phyloP scores from a whole-genome alignment of 2,797 vertebrate species.

The Pseudomugil tenellus region DNA sequence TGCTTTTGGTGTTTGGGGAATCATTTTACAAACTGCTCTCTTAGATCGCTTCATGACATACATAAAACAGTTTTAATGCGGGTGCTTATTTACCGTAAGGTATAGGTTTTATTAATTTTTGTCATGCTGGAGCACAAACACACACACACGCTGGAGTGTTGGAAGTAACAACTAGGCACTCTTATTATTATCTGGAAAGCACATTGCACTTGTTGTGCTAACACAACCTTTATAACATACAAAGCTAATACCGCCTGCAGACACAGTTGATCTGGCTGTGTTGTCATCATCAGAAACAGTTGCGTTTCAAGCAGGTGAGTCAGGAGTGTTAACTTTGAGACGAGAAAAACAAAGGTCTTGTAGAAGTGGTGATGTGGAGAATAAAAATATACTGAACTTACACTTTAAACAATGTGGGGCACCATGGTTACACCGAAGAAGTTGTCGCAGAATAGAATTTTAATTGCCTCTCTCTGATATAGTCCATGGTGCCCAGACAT shows the following conservation, averaged over 20 bases:
- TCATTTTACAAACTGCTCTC: slow-evolving; percentile 5
- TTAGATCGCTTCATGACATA: slow-evolving; percentile 4
- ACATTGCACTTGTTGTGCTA: slow-evolving; percentile 3
- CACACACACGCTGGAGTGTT: slow-evolving; percentile 10
- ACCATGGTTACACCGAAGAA: background rate
- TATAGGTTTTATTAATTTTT: slow-evolving; percentile 6
- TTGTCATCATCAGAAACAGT: slow-evolving; percentile 3
- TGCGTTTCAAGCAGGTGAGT: slow-evolving; percentile 11
- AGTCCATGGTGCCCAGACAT: background rate
- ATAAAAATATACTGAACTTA: slow-evolving; percentile 1
- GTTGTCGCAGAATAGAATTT: background rate
- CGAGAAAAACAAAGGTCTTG: slow-evolving; percentile 5
- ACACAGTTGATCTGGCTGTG: slow-evolving; percentile 23
- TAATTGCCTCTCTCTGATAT: background rate
- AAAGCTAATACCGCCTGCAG: slow-evolving; percentile 16
- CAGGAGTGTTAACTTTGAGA: slow-evolving; percentile 5
- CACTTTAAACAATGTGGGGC: slow-evolving; percentile 3
- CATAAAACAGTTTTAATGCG: slow-evolving; percentile 1
- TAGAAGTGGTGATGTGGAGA: background rate
- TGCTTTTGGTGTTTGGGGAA: background rate
- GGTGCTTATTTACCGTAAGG: background rate
- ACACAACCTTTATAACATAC: slow-evolving; percentile 14
- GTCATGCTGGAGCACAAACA: background rate
- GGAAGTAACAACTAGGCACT: slow-evolving; percentile 1
- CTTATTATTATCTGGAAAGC: slow-evolving; percentile 25